Evolutionary conservation across 2,113 vertebrate genomes (phyloP).

Genomic region (Calyptommatus sinebrachiatus): DNA sequence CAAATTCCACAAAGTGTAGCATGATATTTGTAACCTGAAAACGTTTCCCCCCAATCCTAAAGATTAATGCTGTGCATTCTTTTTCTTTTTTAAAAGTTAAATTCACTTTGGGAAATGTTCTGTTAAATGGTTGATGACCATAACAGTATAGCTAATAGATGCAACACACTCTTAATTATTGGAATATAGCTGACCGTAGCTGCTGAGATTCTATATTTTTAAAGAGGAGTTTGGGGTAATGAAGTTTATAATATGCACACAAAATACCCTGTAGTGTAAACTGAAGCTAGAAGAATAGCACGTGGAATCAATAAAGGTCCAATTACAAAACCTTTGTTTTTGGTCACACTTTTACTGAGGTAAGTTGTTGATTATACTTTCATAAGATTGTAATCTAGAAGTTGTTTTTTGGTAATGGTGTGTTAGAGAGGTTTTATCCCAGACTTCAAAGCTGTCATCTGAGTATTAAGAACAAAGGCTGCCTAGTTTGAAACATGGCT

Average conservation of each 20-base stretch:
- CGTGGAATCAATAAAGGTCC: slow-evolving; percentile 74
- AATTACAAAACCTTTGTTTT: slow-evolving; percentile 73
- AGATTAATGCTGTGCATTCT: too few species aligned
- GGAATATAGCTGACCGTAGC: slow-evolving; percentile 53
- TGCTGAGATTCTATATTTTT: slow-evolving; percentile 62
- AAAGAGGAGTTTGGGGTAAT: slow-evolving; percentile 54
- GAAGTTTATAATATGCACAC: slow-evolving; percentile 38
- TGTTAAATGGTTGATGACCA: neutral
- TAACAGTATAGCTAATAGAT: neutral
- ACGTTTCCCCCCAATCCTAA: too few species aligned
- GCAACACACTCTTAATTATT: neutral
- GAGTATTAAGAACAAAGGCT: slow-evolving; percentile 81
- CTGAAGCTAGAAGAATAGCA: slow-evolving; percentile 61
- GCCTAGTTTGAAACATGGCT: slow-evolving; percentile 72
- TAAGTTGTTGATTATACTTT: slow-evolving; percentile 79
- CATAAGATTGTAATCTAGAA: slow-evolving; percentile 85
- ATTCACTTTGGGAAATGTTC: neutral
- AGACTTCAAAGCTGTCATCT: slow-evolving; percentile 82
- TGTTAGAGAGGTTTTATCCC: slow-evolving; percentile 79
- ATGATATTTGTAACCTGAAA: neutral
- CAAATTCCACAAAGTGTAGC: neutral
- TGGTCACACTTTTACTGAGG: slow-evolving; percentile 73
- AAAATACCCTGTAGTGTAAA: slow-evolving; percentile 28
- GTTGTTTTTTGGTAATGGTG: slow-evolving; percentile 78
- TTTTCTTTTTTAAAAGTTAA: slow-evolving; percentile 17